Evolutionary conservation across 2,888 invertebrate species (phyloP), one percentile per base, ranked within the genome.

Genomic region (Mongoloraphidia duomilia): DNA sequence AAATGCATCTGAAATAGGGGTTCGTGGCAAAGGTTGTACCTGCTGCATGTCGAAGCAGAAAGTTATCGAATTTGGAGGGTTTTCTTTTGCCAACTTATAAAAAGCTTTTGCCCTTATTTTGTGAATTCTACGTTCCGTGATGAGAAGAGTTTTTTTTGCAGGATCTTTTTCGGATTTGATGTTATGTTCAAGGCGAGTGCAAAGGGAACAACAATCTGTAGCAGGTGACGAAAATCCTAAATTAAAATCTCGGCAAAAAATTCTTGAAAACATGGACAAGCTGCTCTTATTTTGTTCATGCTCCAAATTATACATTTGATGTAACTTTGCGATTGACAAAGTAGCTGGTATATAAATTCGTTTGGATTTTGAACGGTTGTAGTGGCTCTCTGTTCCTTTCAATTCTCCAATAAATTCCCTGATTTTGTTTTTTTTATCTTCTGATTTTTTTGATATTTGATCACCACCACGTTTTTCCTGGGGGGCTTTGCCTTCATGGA

Each of bases 21-120:
- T 58, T 44, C 50, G 51, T 39, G 57, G 58, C 26, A 59, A 49
- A 13, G 54, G 53, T 49, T 55, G 55, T 34, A 59, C 52, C 47
- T 58, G 58, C 50, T 59, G 56, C 12, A 58, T 41, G 50, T 58
- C 59, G 50, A 59, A 59, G 52, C 57, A 59, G 46, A 59, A 51
- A 40, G 49, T 48, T 49, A 42, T 9, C 43, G 50, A 49, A 44
- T 51, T 48, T 48, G 49, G 48, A 45, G 50, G 44, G 8, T 47
- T 45, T 53, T 51, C 55, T 35, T 41, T 49, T n/a, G 50, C 47
- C 34, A 51, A 47, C n/a, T n/a, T n/a, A 54, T 54, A 56, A 49
- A 58, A 58, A 34, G 49, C 48, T 40, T 58, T 56, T 33, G 53
- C 54, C 34, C 56, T 44, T 50, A 56, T 40, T 38, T 54, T 57